Evolutionary conservation across 30 jellyfish, hydroid and myxozoan species (phyloP).

Genomic region (Aurelia sp.): DNA sequence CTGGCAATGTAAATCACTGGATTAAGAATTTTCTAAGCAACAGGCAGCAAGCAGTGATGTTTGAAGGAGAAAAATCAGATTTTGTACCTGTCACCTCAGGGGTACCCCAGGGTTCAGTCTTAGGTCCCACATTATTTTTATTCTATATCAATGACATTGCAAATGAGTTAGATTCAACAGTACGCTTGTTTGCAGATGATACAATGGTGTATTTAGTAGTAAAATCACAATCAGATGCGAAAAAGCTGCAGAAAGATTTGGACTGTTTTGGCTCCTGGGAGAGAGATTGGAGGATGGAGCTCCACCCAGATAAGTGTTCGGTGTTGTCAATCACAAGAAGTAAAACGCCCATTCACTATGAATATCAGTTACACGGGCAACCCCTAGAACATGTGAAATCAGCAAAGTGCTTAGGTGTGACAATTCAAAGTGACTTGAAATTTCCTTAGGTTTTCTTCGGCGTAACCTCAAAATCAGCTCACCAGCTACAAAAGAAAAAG

Average conservation of each 20-base stretch:
- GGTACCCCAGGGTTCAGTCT: slow-evolving; percentile 35
- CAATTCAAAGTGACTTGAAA: too few relatives aligned
- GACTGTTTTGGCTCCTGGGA: slow-evolving; percentile 30
- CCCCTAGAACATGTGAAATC: slow-evolving; percentile 9
- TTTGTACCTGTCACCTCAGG: slow-evolving; percentile 16
- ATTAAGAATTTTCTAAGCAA: too few relatives aligned
- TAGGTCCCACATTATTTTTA: slow-evolving; percentile 17
- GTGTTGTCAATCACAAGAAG: slow-evolving; percentile 35
- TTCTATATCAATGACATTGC: slow-evolving; percentile 9
- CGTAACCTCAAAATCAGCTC: too few relatives aligned
- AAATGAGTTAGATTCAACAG: neutral
- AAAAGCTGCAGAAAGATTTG: slow-evolving; percentile 6
- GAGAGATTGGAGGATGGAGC: slow-evolving; percentile 39
- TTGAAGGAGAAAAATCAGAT: slow-evolving; percentile 38
- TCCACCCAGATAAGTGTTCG: slow-evolving; percentile 37
- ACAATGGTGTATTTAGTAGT: slow-evolving; percentile 25
- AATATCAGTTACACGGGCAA: slow-evolving; percentile 44
- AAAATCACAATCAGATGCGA: slow-evolving; percentile 22
- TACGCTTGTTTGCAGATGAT: slow-evolving; percentile 3
- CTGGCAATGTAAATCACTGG: slow-evolving; percentile 1
- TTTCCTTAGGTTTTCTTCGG: too few relatives aligned
- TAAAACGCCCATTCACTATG: slow-evolving; percentile 33
- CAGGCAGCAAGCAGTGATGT: slow-evolving; percentile 2
- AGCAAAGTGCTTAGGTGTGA: neutral
- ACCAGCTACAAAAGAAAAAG: too few relatives aligned